Conservation (phyloP, 2,888 invertebrate species). For the Dicycla oo region DNA sequence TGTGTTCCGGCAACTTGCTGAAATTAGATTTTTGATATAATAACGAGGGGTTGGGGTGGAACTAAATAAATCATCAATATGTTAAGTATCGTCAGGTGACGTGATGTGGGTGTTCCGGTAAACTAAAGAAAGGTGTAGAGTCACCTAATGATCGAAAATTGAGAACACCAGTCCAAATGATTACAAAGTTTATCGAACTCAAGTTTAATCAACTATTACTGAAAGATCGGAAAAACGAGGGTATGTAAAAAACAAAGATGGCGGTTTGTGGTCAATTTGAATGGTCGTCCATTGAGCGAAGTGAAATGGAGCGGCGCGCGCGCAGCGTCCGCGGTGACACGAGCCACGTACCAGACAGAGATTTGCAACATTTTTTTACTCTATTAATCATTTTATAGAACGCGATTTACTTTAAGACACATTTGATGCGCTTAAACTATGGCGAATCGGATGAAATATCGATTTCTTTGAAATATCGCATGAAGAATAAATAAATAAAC, state of each 20-base stretch:
- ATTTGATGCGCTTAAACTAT: conserved; percentile 57
- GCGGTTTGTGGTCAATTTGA: conserved; percentile 80
- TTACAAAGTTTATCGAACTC: conserved; percentile 78
- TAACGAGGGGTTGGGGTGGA: conserved; percentile 73
- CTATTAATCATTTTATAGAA: conserved; percentile 56
- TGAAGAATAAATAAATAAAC: conserved; percentile 55
- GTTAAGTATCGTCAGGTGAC: conserved; percentile 68
- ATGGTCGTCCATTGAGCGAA: conserved; percentile 80
- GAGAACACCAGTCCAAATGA: conserved; percentile 68
- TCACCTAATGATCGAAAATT: conserved; percentile 72
- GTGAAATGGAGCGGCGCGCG: conserved; percentile 82
- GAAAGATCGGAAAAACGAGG: conserved; percentile 77
- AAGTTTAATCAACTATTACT: conserved; percentile 77
- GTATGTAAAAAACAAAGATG: conserved; percentile 79
- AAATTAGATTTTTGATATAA: conserved; percentile 82
- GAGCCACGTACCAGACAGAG: conserved; percentile 77
- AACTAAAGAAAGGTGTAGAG: conserved; percentile 55
- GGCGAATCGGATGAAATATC: conserved; percentile 57
- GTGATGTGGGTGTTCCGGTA: conserved; percentile 68
- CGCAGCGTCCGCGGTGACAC: conserved; percentile 80
- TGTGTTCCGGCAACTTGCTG: conserved; percentile 77
- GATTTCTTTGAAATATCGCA: conserved; percentile 54
- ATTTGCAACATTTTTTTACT: conserved; percentile 73
- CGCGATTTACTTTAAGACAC: conserved; percentile 57
- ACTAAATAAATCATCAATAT: conserved; percentile 77